These are phyloP conservation scores for Zele albiditarsus DNA, from an alignment of 2,888 invertebrate genomes.

Conservation along the genomic window DNA sequence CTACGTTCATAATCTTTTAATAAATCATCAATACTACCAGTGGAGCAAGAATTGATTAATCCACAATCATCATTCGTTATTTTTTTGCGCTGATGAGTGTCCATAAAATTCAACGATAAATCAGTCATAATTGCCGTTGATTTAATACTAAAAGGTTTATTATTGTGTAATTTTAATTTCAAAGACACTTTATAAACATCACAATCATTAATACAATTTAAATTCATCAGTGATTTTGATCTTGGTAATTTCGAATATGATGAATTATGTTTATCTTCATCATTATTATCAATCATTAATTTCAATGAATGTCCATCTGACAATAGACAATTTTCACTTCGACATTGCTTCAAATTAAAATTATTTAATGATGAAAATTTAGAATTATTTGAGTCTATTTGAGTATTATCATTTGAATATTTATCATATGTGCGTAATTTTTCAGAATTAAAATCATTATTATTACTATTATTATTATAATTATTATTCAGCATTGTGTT, in stretches of 20 bases:
- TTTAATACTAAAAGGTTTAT: slow-evolving; percentile 32
- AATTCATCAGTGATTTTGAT: slow-evolving; percentile 65
- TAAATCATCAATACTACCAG: slow-evolving; percentile 62
- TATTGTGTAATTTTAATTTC: slow-evolving; percentile 25
- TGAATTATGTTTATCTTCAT: slow-evolving; percentile 42
- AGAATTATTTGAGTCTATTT: slow-evolving; percentile 17
- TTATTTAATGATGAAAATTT: slow-evolving; percentile 12
- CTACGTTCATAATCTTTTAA: slow-evolving; percentile 67
- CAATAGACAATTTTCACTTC: slow-evolving; percentile 61
- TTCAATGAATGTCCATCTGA: slow-evolving; percentile 56
- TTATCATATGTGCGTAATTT: slow-evolving; percentile 21
- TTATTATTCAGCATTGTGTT: not conserved
- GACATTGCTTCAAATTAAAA: slow-evolving; percentile 46
- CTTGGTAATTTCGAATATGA: slow-evolving; percentile 50
- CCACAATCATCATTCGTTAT: not conserved
- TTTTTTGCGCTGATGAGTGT: not conserved
- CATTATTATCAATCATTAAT: slow-evolving; percentile 49
- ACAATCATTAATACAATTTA: slow-evolving; percentile 51
- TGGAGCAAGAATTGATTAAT: slow-evolving; percentile 29
- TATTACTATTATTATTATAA: not conserved
- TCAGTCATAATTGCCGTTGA: slow-evolving; percentile 1
- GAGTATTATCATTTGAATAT: slow-evolving; percentile 20
- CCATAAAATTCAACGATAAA: not conserved
- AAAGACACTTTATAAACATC: slow-evolving; percentile 36
- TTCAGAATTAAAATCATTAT: slow-evolving; percentile 1